These are phyloP conservation scores for Bombus impatiens DNA, from an alignment of 1,140 invertebrate genomes.

Conservation along the genomic window DNA sequence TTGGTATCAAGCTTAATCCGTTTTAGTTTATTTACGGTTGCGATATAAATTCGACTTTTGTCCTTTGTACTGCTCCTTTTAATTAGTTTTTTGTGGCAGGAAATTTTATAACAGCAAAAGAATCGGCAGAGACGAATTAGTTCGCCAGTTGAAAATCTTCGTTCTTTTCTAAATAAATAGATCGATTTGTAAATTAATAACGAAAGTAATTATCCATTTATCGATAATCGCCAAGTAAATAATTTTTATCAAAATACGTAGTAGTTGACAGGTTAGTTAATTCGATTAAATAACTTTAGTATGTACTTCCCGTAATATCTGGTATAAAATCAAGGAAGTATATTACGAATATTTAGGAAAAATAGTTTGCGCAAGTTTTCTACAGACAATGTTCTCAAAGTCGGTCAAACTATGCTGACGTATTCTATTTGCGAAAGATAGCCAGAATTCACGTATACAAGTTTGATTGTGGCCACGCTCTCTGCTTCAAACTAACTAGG, in stretches of 20 bases:
- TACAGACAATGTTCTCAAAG: background rate
- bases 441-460: background rate
- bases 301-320: background rate
- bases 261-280: too few relatives aligned
- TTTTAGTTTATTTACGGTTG: background rate
- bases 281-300: background rate
- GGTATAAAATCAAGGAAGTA: background rate
- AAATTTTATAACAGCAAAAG: too few relatives aligned
- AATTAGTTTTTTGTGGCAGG: too few relatives aligned
- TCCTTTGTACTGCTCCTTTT: too few relatives aligned
- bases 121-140: too few relatives aligned
- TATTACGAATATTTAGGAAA: background rate
- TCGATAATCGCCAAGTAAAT: too few relatives aligned
- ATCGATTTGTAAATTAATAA: too few relatives aligned
- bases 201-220: too few relatives aligned
- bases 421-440: background rate
- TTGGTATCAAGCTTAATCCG: background rate
- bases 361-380: background rate
- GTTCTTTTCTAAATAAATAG: too few relatives aligned
- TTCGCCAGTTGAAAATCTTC: too few relatives aligned
- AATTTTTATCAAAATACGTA: too few relatives aligned
- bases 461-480: background rate
- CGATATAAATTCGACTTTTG: too few relatives aligned
- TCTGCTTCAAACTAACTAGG: constrained; percentile 2
- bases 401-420: background rate